These are phyloP conservation scores for Notoglanidium macrostoma DNA, from an alignment of 2,797 vertebrate species.

Conservation along the genomic window DNA sequence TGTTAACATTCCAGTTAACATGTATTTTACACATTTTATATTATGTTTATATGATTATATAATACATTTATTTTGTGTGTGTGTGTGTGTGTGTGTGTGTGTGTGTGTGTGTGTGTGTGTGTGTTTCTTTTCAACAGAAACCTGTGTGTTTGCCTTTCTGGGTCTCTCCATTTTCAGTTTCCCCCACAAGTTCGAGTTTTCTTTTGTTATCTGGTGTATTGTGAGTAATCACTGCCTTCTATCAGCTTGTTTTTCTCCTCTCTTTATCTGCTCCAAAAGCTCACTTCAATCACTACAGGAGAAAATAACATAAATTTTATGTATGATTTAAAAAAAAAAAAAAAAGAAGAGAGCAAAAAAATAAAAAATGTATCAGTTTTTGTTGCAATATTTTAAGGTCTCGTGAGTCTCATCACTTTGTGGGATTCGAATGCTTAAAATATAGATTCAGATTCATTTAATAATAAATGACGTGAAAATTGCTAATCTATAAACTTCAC, in stretches of 20 bases:
- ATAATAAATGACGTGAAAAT: background rate
- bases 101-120: constrained; percentile 7
- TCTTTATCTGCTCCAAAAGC: background rate
- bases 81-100: background rate
- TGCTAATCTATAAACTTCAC: background rate
- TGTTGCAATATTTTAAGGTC: background rate
- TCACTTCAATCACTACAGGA: background rate
- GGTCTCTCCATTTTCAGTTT: constrained; percentile 99
- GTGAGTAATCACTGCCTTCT: constrained; percentile 76
- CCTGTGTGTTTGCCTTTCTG: constrained; percentile 97
- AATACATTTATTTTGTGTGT: background rate
- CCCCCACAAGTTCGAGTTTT: constrained; percentile 98
- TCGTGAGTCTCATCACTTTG: background rate
- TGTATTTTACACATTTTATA: background rate
- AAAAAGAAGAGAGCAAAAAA: background rate
- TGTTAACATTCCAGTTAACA: background rate
- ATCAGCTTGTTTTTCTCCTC: background rate
- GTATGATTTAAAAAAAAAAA: too few relatives aligned
- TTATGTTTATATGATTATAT: background rate
- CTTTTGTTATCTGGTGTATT: constrained; percentile 99
- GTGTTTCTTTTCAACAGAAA: constrained; percentile 77
- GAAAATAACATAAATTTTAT: background rate
- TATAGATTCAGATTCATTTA: background rate
- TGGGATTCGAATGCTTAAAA: background rate
- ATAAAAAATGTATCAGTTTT: background rate